phyloP scores from a whole-genome alignment of 2,888 invertebrate species.

The Allolobophora icterica region DNA sequence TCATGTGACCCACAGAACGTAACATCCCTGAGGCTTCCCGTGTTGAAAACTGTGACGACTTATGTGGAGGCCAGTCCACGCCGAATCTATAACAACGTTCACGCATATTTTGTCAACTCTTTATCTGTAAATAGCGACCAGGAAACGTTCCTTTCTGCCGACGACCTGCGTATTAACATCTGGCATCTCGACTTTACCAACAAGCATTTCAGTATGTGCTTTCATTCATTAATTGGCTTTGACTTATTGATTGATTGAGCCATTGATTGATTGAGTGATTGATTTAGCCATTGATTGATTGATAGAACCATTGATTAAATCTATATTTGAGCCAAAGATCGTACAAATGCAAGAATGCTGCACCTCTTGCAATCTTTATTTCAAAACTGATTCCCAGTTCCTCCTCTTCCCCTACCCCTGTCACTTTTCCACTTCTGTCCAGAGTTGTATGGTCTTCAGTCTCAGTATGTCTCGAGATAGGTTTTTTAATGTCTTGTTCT shows the following conservation, averaged over 20 bases:
- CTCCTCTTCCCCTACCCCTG: no score
- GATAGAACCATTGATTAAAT: background rate
- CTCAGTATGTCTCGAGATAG: no score
- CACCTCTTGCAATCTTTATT: no score
- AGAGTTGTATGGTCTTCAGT: no score
- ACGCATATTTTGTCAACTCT: slow-evolving; percentile 99
- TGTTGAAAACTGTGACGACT: slow-evolving; percentile 68
- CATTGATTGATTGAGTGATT: background rate
- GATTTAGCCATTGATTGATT: background rate
- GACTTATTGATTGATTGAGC: background rate
- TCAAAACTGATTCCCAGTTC: no score
- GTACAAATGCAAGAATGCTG: no score
- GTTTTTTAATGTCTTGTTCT: no score
- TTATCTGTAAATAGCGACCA: slow-evolving; percentile 99
- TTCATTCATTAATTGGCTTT: background rate
- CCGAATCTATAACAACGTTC: slow-evolving; percentile 98
- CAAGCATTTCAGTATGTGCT: slow-evolving; percentile 88
- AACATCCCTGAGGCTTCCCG: slow-evolving; percentile 84
- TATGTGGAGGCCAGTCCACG: slow-evolving; percentile 93
- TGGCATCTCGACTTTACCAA: slow-evolving; percentile 99
- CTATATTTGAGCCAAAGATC: no score
- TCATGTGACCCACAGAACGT: slow-evolving; percentile 81
- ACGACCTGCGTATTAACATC: slow-evolving; percentile 96
- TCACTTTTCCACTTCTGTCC: no score
- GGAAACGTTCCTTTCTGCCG: slow-evolving; percentile 98